Conservation (phyloP, 23 tunicate species). For the Trididemnum clinides region DNA sequence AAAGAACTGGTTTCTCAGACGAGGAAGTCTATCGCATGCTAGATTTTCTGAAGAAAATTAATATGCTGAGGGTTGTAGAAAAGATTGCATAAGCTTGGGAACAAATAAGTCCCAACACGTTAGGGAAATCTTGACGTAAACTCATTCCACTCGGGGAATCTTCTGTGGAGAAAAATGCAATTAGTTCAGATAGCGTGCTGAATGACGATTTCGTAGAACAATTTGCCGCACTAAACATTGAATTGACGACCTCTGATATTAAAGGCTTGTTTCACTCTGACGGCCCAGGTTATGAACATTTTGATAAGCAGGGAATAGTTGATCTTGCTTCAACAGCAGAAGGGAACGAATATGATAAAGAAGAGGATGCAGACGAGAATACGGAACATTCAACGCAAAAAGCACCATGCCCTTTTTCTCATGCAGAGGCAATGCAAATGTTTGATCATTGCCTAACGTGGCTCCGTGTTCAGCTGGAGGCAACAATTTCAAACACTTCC, state of each 20-base stretch:
- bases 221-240: not conserved
- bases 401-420: too few species aligned
- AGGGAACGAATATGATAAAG: not conserved
- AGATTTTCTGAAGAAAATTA: not conserved
- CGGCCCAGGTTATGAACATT: conserved; percentile 23
- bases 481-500: too few species aligned
- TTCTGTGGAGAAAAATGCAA: not conserved
- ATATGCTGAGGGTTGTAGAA: conserved; percentile 10
- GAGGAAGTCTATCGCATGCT: not conserved
- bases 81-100: not conserved
- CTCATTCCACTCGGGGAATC: not conserved
- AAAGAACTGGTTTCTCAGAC: not conserved
- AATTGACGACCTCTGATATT: not conserved
- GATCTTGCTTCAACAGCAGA: not conserved
- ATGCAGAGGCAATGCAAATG: too few species aligned
- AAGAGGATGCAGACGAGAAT: not conserved
- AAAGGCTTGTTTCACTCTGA: not conserved
- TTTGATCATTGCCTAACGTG: too few species aligned
- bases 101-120: not conserved
- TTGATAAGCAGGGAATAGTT: conserved; percentile 26
- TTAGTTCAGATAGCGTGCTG: not conserved
- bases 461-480: too few species aligned
- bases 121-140: not conserved
- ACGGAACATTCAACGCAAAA: too few species aligned
- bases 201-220: not conserved